Evolutionary conservation across 2,888 invertebrate genomes (phyloP), one percentile per base, ranked within the genome.

Genomic region (Strigamia crassipes): DNA sequence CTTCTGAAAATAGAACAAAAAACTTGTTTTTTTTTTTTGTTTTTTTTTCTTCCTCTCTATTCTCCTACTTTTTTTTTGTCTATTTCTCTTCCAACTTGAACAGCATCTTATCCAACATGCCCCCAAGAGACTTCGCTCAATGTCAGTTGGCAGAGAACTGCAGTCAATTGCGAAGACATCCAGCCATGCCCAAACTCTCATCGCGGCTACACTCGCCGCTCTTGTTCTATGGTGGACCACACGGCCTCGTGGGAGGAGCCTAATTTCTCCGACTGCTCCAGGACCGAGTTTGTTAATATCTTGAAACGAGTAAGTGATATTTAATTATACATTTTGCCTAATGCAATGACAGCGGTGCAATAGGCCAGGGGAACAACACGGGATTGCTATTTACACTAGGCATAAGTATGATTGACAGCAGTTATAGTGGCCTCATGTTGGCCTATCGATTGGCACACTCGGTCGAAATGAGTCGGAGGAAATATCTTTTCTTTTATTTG

Each of bases 181-280:
- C 82, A 84, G 78, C 82, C 79, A n/a, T 85, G 85, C 46, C 84
- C 84, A 15, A 80, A 79, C 56, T 84, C 83, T 31, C 84, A 83
- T 56, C 82, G 81, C 73, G 84, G 85, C 82, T 79, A 81, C 12
- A 79, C 38, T 27, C 10, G 18, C 13, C 46, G 82, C 21, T 66
- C 13, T 5, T 82, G 82, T 51, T 78, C 38, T 15, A 41, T 18
- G 12, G 51, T 81, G 6, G 38, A 79, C 41, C 61, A 78, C 31
- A 81, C 79, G 51, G 83, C 84, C 15, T 34, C 27, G 1, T 85
- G 85, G 85, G 83, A 83, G 46, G 84, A 85, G 79, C 84, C 85
- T 34, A 84, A 85, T 81, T 85, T 85, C 81, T 84, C 84, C 12
- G 82, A 82, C 6, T 85, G 85, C 42, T 78, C 83, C 42, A 83